These are phyloP conservation scores for Myrmecobius fasciatus DNA, from an alignment of 2,113 vertebrate species.

Conservation along the genomic window DNA sequence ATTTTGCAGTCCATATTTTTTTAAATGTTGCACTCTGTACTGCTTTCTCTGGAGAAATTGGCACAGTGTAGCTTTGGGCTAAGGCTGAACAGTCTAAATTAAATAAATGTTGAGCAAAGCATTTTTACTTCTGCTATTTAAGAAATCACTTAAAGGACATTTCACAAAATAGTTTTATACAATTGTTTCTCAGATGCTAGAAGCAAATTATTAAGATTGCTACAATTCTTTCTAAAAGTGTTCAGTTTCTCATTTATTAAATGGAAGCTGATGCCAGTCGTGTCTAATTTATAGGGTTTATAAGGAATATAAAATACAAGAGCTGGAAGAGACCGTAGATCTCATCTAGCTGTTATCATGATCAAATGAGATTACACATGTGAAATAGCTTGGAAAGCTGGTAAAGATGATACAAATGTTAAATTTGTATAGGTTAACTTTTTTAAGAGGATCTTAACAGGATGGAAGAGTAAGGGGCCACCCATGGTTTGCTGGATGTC, in stretches of 20 bases:
- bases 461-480: background rate
- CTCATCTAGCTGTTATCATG: background rate
- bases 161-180: background rate
- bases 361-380: background rate
- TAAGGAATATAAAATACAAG: background rate
- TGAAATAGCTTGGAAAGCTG: background rate
- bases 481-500: background rate
- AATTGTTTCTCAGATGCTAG: constrained; percentile 31
- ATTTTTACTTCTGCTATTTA: constrained; percentile 16
- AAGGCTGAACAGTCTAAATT: constrained; percentile 15
- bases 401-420: background rate
- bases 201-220: constrained; percentile 36
- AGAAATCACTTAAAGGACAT: constrained; percentile 37
- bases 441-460: background rate
- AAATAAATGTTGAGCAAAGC: constrained; percentile 20
- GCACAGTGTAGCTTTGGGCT: background rate
- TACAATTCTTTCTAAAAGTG: background rate
- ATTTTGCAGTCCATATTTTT: constrained; percentile 15
- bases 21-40: background rate
- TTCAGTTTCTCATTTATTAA: background rate
- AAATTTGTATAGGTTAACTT: background rate
- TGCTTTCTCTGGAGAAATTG: background rate
- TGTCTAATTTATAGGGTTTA: background rate
- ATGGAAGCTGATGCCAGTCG: background rate
- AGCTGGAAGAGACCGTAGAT: background rate